These are phyloP conservation scores for Proterorhinus semilunaris DNA, from an alignment of 2,113 vertebrate genomes.

Conservation along the genomic window DNA sequence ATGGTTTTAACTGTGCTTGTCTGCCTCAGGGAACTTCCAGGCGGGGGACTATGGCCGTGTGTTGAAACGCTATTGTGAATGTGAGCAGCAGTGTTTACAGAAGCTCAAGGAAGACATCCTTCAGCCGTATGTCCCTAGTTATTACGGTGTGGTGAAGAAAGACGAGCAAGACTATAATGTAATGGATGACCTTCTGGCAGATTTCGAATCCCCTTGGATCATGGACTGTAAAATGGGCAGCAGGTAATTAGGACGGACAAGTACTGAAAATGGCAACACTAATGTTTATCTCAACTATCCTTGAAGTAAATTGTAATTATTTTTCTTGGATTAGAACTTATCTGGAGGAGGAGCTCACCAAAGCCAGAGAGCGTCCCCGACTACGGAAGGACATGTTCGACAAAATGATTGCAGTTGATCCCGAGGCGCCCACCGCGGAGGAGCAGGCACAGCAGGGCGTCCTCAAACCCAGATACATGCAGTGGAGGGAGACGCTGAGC, in stretches of 20 bases:
- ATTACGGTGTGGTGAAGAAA: conserved; percentile 80
- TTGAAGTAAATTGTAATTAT: neutral
- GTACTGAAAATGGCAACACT: neutral
- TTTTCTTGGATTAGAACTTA: conserved; percentile 77
- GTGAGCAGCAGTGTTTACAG: conserved; percentile 84
- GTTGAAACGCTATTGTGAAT: conserved; percentile 84
- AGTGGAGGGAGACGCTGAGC: conserved; percentile 89
- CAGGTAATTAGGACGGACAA: conserved; percentile 69
- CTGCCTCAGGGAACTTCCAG: conserved; percentile 83
- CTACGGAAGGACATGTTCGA: conserved; percentile 88
- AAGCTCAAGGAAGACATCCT: conserved; percentile 81
- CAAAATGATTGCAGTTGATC: conserved; percentile 90
- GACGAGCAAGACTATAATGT: conserved; percentile 85
- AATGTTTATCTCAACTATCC: neutral
- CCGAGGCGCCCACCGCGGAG: conserved; percentile 80
- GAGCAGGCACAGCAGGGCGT: conserved; percentile 81
- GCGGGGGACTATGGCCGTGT: conserved; percentile 83
- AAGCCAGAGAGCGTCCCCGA: conserved; percentile 83
- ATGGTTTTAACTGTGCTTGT: neutral
- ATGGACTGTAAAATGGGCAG: conserved; percentile 96
- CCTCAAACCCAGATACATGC: conserved; percentile 91
- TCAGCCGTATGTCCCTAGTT: conserved; percentile 82
- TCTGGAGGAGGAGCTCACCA: conserved; percentile 87
- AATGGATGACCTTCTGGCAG: conserved; percentile 87
- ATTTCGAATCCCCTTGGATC: conserved; percentile 86